Base-by-base conservation (phyloP, 1,140 invertebrate species). In the Drosophila bocki region DNA sequence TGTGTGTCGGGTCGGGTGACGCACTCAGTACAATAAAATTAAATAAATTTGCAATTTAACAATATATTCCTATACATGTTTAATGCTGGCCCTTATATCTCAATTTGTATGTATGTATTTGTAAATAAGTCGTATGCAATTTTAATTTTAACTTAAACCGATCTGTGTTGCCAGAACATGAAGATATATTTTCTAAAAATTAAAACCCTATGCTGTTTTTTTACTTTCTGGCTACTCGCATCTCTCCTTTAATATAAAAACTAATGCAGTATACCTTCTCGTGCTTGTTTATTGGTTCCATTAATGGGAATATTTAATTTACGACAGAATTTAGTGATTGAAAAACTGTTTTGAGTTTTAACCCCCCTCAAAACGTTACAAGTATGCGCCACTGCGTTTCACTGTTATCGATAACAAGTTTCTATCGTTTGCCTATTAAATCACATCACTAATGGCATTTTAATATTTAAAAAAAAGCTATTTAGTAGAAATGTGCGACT, bases 21-120 rank as follows among this genome's bases (percentile, higher is more conserved):
- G 68, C 83, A 82, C 79, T 76, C 83, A 86, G 54, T 80, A 86
- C 80, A 86, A 86, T 86, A 88, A 88, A 87, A 78, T 71, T 65
- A 82, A 78, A 83, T 78, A 78, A 78, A 78, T 78, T 77, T 37
- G 56, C 75, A 77, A 77, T 78, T 68, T 68, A 77, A 60, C 32
- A 54, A 37, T 77, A 37, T 77, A 77, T 68, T 69, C 48, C 62
- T 75, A 65, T 32, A 41, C 35, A 67, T 45, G 56, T 68, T 42
- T 41, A 60, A 56, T 57, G 39, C 62, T 58, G 74, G 60, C 57
- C 65, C 54, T 54, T 54, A 58, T 67, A 53, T 57, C 61, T 51
- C 61, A 72, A 72, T 39, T 72, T 72, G 62, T 72, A 72, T 72
- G 53, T 72, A 72, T 54, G 47, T 48, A 48, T 48, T 54, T 72